These are phyloP conservation scores for Tipula lateralis DNA, from an alignment of 2,888 invertebrate species.

Conservation along the genomic window DNA sequence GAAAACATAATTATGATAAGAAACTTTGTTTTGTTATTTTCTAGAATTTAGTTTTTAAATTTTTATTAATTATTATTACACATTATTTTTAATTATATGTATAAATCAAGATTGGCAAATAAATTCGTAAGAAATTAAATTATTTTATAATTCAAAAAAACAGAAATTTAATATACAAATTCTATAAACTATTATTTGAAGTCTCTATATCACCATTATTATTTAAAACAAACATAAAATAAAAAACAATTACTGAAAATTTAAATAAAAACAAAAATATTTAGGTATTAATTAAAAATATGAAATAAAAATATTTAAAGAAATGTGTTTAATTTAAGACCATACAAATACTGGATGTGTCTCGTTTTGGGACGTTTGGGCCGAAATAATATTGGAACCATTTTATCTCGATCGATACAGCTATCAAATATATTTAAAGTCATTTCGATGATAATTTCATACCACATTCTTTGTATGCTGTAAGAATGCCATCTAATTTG, in stretches of 20 bases:
- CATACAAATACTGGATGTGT: no score
- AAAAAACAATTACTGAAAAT: slow-evolving; percentile 24
- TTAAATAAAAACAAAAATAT: slow-evolving; percentile 2
- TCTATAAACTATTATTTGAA: background rate
- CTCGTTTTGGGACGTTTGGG: no score
- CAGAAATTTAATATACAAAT: background rate
- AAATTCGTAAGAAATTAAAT: background rate
- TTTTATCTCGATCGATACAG: no score
- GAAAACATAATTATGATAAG: background rate
- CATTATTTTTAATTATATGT: background rate
- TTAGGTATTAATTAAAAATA: slow-evolving; percentile 7
- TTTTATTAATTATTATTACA: background rate
- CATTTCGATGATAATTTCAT: no score
- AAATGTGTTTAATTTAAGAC: no score
- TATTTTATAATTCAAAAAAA: background rate
- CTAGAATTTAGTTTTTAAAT: slow-evolving; percentile 11
- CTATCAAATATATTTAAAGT: no score
- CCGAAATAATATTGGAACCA: no score
- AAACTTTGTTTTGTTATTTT: background rate
- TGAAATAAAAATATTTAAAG: slow-evolving; percentile 16
- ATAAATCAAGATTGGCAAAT: background rate
- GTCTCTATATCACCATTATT: background rate
- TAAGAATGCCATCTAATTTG: no score
- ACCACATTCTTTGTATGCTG: no score
- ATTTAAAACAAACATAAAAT: background rate